Percentiles rank a stretch among this genome's conserved stretches.
These are phyloP conservation scores for Prunella himalayana DNA, from an alignment of 2,113 vertebrate genomes.

Conservation along the genomic window DNA sequence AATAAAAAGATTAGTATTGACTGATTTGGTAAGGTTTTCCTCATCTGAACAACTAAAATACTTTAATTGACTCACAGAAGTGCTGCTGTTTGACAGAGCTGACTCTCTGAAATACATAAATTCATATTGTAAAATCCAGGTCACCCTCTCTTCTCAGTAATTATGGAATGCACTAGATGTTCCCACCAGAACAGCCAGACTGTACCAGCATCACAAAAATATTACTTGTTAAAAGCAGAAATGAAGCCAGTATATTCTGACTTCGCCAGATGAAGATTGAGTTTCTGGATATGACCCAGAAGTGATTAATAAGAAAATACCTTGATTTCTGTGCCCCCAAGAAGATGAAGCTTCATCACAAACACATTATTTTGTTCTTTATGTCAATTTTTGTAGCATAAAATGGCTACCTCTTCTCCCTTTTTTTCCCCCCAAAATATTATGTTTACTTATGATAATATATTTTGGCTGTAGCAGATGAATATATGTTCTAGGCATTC, in stretches of 20 bases:
- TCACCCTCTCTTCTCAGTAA: background rate
- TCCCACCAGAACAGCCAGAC: background rate
- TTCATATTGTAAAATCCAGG: background rate
- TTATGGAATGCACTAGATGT: background rate
- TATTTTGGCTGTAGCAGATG: background rate
- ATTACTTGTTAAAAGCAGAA: background rate
- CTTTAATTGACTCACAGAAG: background rate
- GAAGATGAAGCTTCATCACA: background rate
- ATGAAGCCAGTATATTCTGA: background rate
- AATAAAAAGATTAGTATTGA: background rate
- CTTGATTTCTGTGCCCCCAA: background rate
- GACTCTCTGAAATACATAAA: background rate
- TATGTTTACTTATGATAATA: background rate
- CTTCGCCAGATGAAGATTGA: background rate
- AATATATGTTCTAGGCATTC: background rate
- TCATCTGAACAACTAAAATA: background rate
- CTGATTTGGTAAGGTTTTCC: background rate
- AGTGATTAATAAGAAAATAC: background rate
- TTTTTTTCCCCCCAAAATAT: background rate
- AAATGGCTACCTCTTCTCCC: background rate
- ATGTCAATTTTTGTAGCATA: background rate
- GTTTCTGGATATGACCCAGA: background rate
- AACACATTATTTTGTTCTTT: background rate
- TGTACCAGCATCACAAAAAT: background rate
- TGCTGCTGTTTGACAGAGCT: background rate